phyloP scores from a whole-genome alignment of 2,113 vertebrate genomes.

The Porphyrio hochstetteri region DNA sequence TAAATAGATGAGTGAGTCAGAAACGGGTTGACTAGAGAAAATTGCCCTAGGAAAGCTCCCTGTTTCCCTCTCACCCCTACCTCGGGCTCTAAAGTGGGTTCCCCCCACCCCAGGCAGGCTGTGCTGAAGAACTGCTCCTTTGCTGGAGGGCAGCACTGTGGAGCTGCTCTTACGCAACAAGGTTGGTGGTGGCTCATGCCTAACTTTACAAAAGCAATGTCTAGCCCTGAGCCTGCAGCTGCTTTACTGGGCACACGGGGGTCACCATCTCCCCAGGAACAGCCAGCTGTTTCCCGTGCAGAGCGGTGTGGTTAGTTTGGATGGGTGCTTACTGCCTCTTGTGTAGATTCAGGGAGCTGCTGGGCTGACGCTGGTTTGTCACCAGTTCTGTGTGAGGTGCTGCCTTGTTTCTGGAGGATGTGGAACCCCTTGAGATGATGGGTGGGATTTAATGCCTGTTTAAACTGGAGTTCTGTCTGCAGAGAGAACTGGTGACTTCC shows the following conservation, averaged over 20 bases:
- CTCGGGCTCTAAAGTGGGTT: neutral
- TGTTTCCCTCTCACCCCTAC: neutral
- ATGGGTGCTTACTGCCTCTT: neutral
- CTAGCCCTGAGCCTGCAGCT: neutral
- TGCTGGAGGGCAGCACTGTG: neutral
- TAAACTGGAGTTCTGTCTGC: neutral
- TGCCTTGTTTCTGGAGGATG: neutral
- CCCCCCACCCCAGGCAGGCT: neutral
- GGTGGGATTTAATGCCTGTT: neutral
- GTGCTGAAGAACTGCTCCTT: neutral
- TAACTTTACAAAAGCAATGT: neutral
- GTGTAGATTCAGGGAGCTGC: neutral
- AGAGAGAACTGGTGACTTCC: neutral
- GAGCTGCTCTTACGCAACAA: neutral
- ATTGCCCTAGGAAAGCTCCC: conserved; percentile 10
- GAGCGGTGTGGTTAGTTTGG: neutral
- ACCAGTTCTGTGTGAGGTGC: neutral
- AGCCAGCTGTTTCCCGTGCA: neutral
- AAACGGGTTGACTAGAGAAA: conserved; percentile 13
- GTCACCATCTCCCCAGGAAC: neutral
- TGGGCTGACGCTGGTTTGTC: neutral
- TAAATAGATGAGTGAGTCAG: neutral
- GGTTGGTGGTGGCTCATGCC: neutral
- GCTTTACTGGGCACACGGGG: neutral
- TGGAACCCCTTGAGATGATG: neutral